A percentile compares a stretch with the other conserved stretches of the same genome.
phyloP scores from a whole-genome alignment of 2,113 vertebrate genomes.

The Pungitius pungitius region DNA sequence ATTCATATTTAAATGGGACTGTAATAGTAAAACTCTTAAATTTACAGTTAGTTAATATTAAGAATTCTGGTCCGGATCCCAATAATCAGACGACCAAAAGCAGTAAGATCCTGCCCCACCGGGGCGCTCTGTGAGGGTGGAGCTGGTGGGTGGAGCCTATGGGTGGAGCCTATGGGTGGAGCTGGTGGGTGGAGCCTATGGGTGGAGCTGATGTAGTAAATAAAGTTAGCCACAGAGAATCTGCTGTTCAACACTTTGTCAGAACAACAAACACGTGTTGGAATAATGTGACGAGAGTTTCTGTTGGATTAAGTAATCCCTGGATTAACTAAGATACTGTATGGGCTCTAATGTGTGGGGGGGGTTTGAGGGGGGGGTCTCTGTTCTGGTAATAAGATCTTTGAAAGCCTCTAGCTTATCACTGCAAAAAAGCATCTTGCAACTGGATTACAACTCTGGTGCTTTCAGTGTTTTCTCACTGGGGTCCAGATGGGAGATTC shows the following conservation, averaged over 20 bases:
- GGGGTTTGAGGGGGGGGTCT: conserved; percentile 5
- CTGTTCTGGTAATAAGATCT: conserved; percentile 69
- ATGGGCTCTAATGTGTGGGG: conserved; percentile 51
- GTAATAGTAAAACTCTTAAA: too few species aligned
- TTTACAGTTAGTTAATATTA: too few species aligned
- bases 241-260: conserved; percentile 24
- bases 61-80: too few species aligned
- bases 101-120: too few species aligned
- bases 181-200: neutral
- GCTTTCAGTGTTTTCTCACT: conserved; percentile 62
- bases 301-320: conserved; percentile 67
- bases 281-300: conserved; percentile 34
- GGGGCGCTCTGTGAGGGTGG: too few species aligned
- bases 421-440: conserved; percentile 78
- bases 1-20: too few species aligned
- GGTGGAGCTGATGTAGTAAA: neutral
- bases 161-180: neutral
- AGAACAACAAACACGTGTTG: conserved; percentile 34
- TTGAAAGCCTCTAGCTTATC: conserved; percentile 76
- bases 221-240: neutral
- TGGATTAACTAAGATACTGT: conserved; percentile 68
- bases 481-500: conserved; percentile 74
- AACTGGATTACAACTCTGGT: conserved; percentile 76
- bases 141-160: too few species aligned
- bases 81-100: neutral